Percentiles rank a stretch among this genome's conserved stretches.
Conservation (phyloP, 30 jellyfish, hydroid and myxozoan species). For the Turritopsis dohrnii region DNA sequence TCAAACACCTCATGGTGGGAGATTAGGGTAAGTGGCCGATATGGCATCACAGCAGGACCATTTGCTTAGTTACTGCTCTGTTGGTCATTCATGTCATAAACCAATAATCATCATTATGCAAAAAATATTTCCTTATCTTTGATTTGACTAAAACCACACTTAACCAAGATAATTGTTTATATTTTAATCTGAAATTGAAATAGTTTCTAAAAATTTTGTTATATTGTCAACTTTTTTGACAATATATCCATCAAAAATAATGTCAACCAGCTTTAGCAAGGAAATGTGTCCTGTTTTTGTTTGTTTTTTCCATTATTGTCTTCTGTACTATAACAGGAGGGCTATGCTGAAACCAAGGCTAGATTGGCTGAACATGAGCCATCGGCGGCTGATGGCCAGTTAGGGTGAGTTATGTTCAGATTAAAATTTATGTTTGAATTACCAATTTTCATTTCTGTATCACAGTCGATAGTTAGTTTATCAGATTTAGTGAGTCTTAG, state of each 20-base stretch:
- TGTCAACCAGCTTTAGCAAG: constrained; percentile 4
- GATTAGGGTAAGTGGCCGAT: constrained; percentile 87
- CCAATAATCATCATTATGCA: neutral
- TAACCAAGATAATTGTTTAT: neutral
- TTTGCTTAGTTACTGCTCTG: neutral
- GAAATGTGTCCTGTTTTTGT: neutral
- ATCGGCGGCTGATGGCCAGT: constrained; percentile 94
- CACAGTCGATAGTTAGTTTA: neutral
- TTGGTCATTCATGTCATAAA: neutral
- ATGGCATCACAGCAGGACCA: neutral
- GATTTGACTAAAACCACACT: neutral
- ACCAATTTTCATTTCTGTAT: neutral
- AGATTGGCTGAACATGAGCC: constrained; percentile 76
- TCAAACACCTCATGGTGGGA: constrained; percentile 92
- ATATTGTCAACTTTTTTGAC: too few relatives aligned
- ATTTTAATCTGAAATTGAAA: too few relatives aligned
- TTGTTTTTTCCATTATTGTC: neutral
- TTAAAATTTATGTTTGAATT: neutral
- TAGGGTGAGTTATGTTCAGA: constrained; percentile 75
- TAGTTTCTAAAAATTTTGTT: neutral
- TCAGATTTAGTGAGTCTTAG: neutral
- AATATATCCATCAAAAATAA: too few relatives aligned
- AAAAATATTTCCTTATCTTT: neutral
- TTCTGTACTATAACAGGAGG: constrained; percentile 55
- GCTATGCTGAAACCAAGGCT: constrained; percentile 76